These are phyloP conservation scores for Bombus balteatus DNA, from an alignment of 1,140 invertebrate species.

Conservation along the genomic window DNA sequence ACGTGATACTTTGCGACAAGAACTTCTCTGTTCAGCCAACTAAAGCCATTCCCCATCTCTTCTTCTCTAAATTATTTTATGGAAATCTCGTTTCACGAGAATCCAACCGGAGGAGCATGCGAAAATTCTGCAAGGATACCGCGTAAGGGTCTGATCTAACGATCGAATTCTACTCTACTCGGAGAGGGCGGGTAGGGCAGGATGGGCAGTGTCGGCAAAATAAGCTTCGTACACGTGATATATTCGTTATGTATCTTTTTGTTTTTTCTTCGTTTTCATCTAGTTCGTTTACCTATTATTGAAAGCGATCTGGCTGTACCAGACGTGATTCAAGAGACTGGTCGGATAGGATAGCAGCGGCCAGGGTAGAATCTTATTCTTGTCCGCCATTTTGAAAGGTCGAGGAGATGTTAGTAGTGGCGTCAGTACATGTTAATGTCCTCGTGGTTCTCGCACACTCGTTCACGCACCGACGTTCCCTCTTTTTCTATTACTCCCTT, in stretches of 20 bases:
- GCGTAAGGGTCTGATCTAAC: background rate
- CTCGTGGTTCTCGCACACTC: conserved; percentile 30
- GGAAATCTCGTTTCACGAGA: background rate
- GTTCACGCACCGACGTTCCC: conserved; percentile 6
- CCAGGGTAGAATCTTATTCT: conserved; percentile 80
- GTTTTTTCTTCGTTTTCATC: background rate
- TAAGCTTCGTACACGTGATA: conserved; percentile 5
- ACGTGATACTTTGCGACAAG: background rate
- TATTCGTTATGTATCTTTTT: background rate
- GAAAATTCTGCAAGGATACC: background rate
- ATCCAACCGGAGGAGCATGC: background rate
- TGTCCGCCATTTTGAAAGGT: conserved; percentile 78
- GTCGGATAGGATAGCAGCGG: conserved; percentile 78
- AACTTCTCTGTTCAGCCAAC: background rate
- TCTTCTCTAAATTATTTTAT: too few species aligned
- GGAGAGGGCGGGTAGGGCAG: background rate
- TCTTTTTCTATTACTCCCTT: conserved; percentile 7
- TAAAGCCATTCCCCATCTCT: background rate
- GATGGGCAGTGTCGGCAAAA: background rate
- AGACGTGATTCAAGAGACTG: conserved; percentile 79
- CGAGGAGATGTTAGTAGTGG: conserved; percentile 23
- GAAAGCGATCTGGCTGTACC: conserved; percentile 79
- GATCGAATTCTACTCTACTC: background rate
- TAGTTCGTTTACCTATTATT: conserved; percentile 78
- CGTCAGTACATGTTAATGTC: conserved; percentile 62